Base-by-base conservation (phyloP, 2,888 invertebrate genomes). In the Trachelus stipa region DNA sequence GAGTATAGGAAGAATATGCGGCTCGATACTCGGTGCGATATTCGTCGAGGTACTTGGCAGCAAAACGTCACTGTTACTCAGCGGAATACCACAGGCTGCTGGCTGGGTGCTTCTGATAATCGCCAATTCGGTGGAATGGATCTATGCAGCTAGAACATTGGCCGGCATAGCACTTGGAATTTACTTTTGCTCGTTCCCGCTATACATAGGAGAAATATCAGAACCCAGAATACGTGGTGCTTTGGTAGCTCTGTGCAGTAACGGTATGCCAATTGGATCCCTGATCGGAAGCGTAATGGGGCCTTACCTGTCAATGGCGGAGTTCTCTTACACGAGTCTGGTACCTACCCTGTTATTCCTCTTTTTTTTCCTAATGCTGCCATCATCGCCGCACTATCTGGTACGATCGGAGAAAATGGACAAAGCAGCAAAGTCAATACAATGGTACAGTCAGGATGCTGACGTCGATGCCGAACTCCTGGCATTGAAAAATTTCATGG, bases 261-360 rank as follows among this genome's bases (percentile, higher is more conserved):
- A 86, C 68, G 90, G 89, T 0, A 76, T 87, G 23, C 85, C 88
- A 0, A 68, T 88, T 0, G 91, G 91, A 4, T 87, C 82, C 23
- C 76, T 90, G 4, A 23, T 90, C 1, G 90, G 88, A 31, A 87
- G 86, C 71, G 68, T 87, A n/a, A 84, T 90, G 77, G 91, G 90
- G 2, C 85, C 88, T 23, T 85, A 87, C 71, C 79, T 88, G n/a
- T 81, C 85, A 12, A 81, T 90, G 81, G 80, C 79, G 76, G 75
- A 82, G 4, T 90, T 88, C 73, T 87, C 89, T 0, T 69, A 84
- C 11, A 85, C 88, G 11, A 87, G 87, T 78, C 79, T 89, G 11
- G 77, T 86, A 12, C 82, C 89, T 3, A 86, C 82, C 34, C 6
- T 88, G 1, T 6, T 83, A 3, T 87, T 86, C 76, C 76, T 91